These are phyloP conservation scores for Adelges cooleyi DNA, from an alignment of 1,140 invertebrate genomes.

Conservation along the genomic window DNA sequence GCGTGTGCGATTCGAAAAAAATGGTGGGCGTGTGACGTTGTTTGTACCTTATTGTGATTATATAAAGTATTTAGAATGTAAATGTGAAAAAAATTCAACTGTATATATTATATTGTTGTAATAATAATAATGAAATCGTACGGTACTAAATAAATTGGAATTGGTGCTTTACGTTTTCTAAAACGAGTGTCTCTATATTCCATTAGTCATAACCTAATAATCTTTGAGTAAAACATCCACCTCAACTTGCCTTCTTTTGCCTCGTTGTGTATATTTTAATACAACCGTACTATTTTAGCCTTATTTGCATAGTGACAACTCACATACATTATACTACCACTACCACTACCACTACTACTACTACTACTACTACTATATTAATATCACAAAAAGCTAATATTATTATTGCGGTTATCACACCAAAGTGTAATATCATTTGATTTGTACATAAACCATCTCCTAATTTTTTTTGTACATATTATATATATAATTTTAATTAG, in stretches of 20 bases:
- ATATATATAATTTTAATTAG: constrained; percentile 27
- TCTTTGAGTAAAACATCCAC: background rate
- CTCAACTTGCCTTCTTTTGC: background rate
- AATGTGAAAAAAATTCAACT: background rate
- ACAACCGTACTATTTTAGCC: too few relatives aligned
- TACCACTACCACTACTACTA: too few relatives aligned
- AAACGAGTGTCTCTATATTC: background rate
- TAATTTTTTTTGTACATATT: constrained; percentile 19
- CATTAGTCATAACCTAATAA: background rate
- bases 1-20: background rate
- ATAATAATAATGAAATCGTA: background rate
- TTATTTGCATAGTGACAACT: constrained; percentile 14
- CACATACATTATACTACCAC: too few relatives aligned
- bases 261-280: too few relatives aligned
- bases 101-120: background rate
- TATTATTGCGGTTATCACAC: too few relatives aligned
- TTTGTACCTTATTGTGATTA: background rate
- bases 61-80: background rate
- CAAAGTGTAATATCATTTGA: too few relatives aligned
- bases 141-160: background rate
- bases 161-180: background rate
- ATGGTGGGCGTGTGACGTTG: background rate
- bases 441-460: background rate
- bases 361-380: too few relatives aligned
- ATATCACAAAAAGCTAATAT: too few relatives aligned